phyloP scores from a whole-genome alignment of 2,113 vertebrate genomes.

The Salvelinus namaycush region DNA sequence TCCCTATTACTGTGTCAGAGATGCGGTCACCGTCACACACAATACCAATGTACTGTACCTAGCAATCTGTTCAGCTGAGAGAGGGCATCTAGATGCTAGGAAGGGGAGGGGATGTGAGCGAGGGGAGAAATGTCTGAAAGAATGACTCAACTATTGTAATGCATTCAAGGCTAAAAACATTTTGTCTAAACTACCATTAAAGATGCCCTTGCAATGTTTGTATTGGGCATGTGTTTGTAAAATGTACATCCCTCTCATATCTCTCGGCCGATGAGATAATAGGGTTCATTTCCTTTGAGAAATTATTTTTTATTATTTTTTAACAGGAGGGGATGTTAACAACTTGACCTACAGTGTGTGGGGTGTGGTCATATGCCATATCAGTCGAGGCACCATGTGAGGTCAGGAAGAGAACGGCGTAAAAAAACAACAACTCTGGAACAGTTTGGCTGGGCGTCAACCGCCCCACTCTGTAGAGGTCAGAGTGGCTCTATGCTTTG shows the following conservation, averaged over 20 bases:
- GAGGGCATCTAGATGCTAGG: neutral
- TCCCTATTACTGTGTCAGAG: neutral
- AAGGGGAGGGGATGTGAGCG: neutral
- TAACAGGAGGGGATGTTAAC: neutral
- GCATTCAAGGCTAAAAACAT: no score
- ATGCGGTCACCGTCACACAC: neutral
- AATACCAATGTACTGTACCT: slow-evolving; percentile 2
- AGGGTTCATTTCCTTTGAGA: neutral
- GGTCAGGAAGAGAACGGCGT: neutral
- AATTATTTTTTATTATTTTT: neutral
- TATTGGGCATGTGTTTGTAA: neutral
- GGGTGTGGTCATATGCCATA: neutral
- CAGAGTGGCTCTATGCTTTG: neutral
- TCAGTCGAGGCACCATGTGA: neutral
- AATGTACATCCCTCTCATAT: neutral
- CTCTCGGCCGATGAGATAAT: neutral
- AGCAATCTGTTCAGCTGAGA: neutral
- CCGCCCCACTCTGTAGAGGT: neutral
- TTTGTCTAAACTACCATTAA: no score
- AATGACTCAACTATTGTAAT: no score
- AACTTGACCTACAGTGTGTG: neutral
- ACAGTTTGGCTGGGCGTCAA: neutral
- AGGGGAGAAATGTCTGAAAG: neutral
- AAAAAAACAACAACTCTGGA: no score
- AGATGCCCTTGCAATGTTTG: neutral